Evolutionary conservation across 1,140 invertebrate genomes (phyloP), one percentile per base, ranked within the genome.

Genomic region (Cephus cinctus): DNA sequence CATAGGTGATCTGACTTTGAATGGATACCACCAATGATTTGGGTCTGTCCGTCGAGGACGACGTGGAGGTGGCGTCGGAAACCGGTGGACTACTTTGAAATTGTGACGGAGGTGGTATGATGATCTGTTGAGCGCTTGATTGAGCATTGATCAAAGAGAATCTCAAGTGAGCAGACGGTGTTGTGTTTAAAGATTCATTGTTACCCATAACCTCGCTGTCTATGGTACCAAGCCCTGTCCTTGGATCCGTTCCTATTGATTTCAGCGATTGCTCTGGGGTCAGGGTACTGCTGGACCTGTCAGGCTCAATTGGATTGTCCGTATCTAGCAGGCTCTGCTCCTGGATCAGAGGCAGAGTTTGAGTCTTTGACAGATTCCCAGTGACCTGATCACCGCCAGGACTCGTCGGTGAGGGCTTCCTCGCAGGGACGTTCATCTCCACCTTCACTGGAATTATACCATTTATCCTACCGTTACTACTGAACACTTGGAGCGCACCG

Each of bases 61-160:
- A 72, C 9, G 62, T 67, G 4, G 69, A 54, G 0, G 67, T 64
- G 14, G 59, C 63, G 47, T 85, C 83, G 11, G 84, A 85, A 5
- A 81, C 69, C 12, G 81, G 75, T 47, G 84, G 84, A 59, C 83
- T 86, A 40, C 83, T 83, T 55, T 82, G 83, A 51, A 88, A 88
- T 63, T 86, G 83, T 42, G 80, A 79, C 23, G 86, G 87, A n/a
- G 86, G 86, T 43, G 87, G 86, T 52, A 89, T 83, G 35, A 88
- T 87, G 61, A 52, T 60, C 40, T 63, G 63, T 82, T 79, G 49
- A 78, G 78, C 41, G 71, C 79, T 31, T 78, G 73, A 38, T 19
- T 36, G 39, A 3, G 39, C 25, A 18, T 40, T 55, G 31, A 43
- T 47, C 6, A 47, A 54, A 21, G 60, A 41, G 32, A 20, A 50